Base-by-base conservation (phyloP, 2,888 invertebrate genomes). In the Mesorhabditis belari region DNA sequence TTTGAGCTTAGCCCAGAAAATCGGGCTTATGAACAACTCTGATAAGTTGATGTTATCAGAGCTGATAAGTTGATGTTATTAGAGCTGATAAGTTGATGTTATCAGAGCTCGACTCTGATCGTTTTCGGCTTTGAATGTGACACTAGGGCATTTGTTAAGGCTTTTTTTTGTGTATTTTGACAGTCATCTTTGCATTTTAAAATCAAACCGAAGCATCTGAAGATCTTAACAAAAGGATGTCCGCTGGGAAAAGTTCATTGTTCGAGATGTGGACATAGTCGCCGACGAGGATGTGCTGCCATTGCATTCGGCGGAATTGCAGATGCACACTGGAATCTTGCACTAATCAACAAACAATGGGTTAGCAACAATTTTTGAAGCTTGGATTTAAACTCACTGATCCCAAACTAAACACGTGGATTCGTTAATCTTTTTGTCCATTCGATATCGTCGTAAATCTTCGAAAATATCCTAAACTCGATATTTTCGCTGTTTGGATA, bases 241-340 rank as follows among this genome's bases (percentile, higher is more conserved):
- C 96, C 0, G 96, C 95, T 29, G 95, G 95, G 68, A 96, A 91
- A 59, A 91, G 87, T 85, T 95, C 94, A 85, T 95, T 92, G 85
- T 93, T 93, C 53, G 92, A 92, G 76, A 96, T 85, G 83, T 94
- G 94, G 55, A 96, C 88, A 74, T 95, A 85, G 83, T 95, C 95
- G 3, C 95, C 95, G 29, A 93, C 93, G 65, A 88, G 86, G 60
- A 96, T 86, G 79, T 93, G 89, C 80, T 89, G 87, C 94, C 94
- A 96, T 49, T 66, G 66, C 52, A 70, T 77, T 63, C 74, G 75
- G 19, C 77, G 69, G 58, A 75, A 77, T 5, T 61, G 50, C n/a
- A 63, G 49, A 35, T 61, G 23, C 50, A 64, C 67, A 54, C 66
- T 66, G 28, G 23, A 66, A 35, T 26, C 4, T 5, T 6, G n/a